phyloP scores from a whole-genome alignment of 2,797 vertebrate species.

The Caiman crocodilus region DNA sequence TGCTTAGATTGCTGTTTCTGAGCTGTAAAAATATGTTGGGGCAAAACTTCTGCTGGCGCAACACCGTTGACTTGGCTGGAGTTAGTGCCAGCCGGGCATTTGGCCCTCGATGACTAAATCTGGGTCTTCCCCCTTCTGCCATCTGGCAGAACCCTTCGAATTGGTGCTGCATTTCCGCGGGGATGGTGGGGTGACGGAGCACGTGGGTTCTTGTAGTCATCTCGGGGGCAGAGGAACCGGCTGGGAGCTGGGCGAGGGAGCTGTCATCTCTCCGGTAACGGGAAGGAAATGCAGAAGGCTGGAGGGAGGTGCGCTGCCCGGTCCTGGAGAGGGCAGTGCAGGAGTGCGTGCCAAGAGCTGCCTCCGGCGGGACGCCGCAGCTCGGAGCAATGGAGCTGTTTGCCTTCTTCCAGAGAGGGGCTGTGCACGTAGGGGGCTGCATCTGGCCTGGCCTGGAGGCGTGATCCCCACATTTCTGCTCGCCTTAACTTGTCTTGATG shows the following conservation, averaged over 20 bases:
- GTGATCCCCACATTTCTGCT: too few relatives aligned
- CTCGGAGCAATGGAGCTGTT: too few relatives aligned
- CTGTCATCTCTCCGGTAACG: neutral
- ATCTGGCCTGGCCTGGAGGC: too few relatives aligned
- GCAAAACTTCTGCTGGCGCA: neutral
- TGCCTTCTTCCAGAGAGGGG: too few relatives aligned
- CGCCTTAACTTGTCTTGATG: too few relatives aligned
- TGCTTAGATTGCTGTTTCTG: neutral
- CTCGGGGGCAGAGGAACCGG: neutral
- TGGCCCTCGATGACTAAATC: neutral
- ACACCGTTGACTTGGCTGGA: neutral
- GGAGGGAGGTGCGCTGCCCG: neutral
- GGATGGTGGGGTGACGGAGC: neutral
- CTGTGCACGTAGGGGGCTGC: too few relatives aligned
- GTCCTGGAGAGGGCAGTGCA: neutral
- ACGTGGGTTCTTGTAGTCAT: too few relatives aligned
- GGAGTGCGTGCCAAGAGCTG: too few relatives aligned
- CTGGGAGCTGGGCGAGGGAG: neutral
- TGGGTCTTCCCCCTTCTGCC: neutral
- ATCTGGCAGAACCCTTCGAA: too few relatives aligned
- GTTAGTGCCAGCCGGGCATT: too few relatives aligned
- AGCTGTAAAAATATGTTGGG: neutral
- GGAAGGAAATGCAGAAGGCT: neutral
- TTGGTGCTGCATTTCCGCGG: neutral
- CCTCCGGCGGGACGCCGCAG: neutral